Evolutionary conservation across 2,797 vertebrate genomes (phyloP).

Genomic region (Notolepis coatsorum): DNA sequence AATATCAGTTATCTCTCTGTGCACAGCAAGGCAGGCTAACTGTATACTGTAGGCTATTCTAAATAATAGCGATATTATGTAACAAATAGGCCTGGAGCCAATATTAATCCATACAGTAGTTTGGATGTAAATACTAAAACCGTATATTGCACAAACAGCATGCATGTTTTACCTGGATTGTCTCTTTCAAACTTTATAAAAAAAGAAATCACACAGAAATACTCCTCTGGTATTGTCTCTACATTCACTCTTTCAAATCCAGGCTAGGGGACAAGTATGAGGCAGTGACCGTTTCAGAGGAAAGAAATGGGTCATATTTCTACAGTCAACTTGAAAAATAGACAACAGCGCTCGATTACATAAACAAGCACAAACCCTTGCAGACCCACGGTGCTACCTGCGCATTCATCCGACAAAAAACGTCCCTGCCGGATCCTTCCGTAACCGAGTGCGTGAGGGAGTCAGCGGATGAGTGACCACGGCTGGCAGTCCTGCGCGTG

Average conservation of each 20-base stretch:
- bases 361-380: no score
- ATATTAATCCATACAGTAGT: no score
- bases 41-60: no score
- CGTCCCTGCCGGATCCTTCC: no score
- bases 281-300: conserved; percentile 11
- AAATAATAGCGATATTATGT: no score
- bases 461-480: no score
- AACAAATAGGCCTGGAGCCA: no score
- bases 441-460: no score
- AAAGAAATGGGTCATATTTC: neutral
- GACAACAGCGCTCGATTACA: neutral
- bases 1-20: no score
- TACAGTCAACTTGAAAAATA: neutral
- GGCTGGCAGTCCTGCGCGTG: no score
- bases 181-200: conserved; percentile 9
- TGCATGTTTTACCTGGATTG: neutral
- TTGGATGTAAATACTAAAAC: neutral
- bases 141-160: conserved; percentile 15
- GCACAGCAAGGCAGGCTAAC: no score
- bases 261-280: neutral
- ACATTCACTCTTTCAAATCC: neutral
- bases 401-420: neutral
- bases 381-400: no score
- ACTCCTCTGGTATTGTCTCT: neutral
- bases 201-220: neutral